Conservation (phyloP, 92 coral and sea anemone genomes). For the Diadumene lineata region DNA sequence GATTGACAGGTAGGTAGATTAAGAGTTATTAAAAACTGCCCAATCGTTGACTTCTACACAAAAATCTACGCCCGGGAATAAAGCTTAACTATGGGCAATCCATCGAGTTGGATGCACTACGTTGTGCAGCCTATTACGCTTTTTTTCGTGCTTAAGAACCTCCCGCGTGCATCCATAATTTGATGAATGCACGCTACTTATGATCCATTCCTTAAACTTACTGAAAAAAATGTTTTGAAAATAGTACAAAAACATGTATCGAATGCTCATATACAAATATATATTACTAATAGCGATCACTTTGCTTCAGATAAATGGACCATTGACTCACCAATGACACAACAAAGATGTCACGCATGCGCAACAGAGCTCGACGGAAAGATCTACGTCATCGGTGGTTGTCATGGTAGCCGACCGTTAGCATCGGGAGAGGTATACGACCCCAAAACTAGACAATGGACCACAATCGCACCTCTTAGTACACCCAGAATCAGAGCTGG, state of each 20-base stretch:
- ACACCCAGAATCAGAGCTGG: slow-evolving; percentile 74
- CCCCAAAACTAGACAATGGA: slow-evolving; percentile 64
- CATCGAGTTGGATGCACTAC: too few species aligned
- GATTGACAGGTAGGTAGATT: neutral
- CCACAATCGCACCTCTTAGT: slow-evolving; percentile 61
- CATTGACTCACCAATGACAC: slow-evolving; percentile 61
- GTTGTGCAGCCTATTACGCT: too few species aligned
- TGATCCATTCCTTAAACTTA: too few species aligned
- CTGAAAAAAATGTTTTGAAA: too few species aligned
- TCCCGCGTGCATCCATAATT: too few species aligned
- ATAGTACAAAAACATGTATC: too few species aligned
- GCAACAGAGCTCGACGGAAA: slow-evolving; percentile 61
- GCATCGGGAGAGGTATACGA: slow-evolving; percentile 79
- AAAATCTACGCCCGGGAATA: neutral
- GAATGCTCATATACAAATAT: too few species aligned
- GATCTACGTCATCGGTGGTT: slow-evolving; percentile 83
- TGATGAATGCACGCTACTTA: too few species aligned
- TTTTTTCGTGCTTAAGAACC: too few species aligned
- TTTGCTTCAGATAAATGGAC: slow-evolving; percentile 68
- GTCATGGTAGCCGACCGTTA: slow-evolving; percentile 61
- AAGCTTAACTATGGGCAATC: too few species aligned
- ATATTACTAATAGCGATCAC: too few species aligned
- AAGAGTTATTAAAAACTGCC: neutral
- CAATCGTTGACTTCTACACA: neutral
- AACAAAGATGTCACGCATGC: slow-evolving; percentile 61